Evolutionary conservation across 2,888 invertebrate species (phyloP), one percentile per base, ranked within the genome.

Genomic region (Coelogynopora nodosa): DNA sequence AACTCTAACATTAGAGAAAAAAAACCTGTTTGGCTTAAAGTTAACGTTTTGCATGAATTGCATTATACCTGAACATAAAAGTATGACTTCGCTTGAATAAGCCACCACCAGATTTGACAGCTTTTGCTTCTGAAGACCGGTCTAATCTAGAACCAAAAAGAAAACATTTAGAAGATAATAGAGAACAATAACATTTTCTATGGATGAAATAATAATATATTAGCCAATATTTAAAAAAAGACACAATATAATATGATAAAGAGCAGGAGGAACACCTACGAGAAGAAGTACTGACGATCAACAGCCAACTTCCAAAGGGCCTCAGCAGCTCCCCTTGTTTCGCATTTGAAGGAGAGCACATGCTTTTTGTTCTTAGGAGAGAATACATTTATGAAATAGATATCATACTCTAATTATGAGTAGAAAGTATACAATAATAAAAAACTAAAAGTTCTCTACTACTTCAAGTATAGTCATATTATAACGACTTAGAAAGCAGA

Each of bases 271-370:
- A 5, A 31, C 2, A 28, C 80, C n/a, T 82, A 82, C 82, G 82
- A 31, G 31, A 82, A 82, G 82, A 82, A 82, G 31, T 82, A 82
- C n/a, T 82, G 29, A 2, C 82, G 82, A 82, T 82, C 82, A 5
- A 82, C 31, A 2, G 82, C 82, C 82, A 30, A 28, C 29, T 31
- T 82, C 82, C 82, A 82, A 28, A 82, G 13, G n/a, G 82, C 82
- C 13, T 30, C 82, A 18, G 82, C 82, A 2, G 82, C 31, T 2
- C 5, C 30, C 29, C 23, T 30, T 18, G 30, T 26, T 5, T 82
- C 30, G 31, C 82, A 82, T 82, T 82, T 82, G 31, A 82, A 82
- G 82, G 30, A 30, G 29, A 82, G 82, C 2, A 82, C 82, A 28
- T 82, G 82, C 29, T 82, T 82, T 30, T 82, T 82, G 74, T 74